These are phyloP conservation scores for Allacma fusca DNA, from an alignment of 2,888 invertebrate species.

Conservation along the genomic window DNA sequence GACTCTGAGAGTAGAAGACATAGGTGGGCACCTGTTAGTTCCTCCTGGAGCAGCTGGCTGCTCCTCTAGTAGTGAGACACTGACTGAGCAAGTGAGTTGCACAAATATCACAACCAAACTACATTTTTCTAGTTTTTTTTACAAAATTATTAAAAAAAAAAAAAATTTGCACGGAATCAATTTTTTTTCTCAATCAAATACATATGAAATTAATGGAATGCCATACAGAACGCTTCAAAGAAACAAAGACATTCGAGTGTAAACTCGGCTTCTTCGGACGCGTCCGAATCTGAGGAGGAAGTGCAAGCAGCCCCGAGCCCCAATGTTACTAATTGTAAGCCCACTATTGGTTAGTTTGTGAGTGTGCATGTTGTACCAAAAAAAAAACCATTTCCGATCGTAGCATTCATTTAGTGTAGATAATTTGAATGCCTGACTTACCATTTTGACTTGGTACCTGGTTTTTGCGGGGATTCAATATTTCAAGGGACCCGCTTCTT, in stretches of 20 bases:
- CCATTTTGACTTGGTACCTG: no score
- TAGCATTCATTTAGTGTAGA: no score
- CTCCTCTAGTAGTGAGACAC: slow-evolving; percentile 59
- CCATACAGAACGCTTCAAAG: slow-evolving; percentile 49
- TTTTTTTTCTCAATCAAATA: no score
- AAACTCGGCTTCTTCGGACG: slow-evolving; percentile 59
- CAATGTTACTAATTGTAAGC: slow-evolving; percentile 57
- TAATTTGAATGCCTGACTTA: no score
- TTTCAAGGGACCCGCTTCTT: no score
- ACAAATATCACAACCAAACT: slow-evolving; percentile 32
- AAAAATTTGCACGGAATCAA: no score
- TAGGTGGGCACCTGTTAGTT: slow-evolving; percentile 59
- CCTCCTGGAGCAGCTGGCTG: slow-evolving; percentile 58
- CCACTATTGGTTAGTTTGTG: background rate
- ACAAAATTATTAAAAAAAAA: no score
- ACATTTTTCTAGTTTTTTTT: background rate
- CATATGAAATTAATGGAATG: background rate
- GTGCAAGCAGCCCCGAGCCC: slow-evolving; percentile 47
- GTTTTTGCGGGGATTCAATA: no score
- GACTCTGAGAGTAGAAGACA: slow-evolving; percentile 60
- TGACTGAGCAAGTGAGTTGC: slow-evolving; percentile 58
- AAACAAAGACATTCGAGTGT: slow-evolving; percentile 59
- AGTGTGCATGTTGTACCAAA: background rate
- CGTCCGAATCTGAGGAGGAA: slow-evolving; percentile 59
- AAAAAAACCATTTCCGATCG: background rate